phyloP scores from a whole-genome alignment of 2,888 invertebrate genomes.

The Nymphalis urticae region DNA sequence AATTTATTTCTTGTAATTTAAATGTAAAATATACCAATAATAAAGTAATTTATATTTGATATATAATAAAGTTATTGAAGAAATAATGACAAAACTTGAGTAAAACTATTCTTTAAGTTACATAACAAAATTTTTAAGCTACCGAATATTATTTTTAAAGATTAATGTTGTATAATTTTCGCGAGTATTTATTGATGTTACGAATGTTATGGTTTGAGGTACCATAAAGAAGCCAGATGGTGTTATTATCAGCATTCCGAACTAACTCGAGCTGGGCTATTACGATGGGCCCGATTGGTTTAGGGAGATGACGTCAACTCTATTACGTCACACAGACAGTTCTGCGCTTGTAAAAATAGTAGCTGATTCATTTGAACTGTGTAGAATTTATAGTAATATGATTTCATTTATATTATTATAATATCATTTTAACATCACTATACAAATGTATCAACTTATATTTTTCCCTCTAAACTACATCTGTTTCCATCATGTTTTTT shows the following conservation, averaged over 20 bases:
- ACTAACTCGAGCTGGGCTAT: conserved; percentile 8
- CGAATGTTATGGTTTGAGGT: conserved; percentile 14
- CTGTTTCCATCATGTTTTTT: no score
- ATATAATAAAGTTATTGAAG: no score
- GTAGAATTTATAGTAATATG: neutral
- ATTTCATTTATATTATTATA: neutral
- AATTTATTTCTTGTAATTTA: no score
- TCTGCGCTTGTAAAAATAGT: conserved; percentile 27
- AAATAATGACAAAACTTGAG: no score
- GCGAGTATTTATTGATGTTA: conserved; percentile 24
- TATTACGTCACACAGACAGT: conserved; percentile 24
- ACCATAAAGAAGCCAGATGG: conserved; percentile 31
- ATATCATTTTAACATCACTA: no score
- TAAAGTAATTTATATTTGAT: no score
- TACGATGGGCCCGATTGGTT: conserved; percentile 24
- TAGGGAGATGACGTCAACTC: conserved; percentile 31
- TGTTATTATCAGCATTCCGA: conserved; percentile 30
- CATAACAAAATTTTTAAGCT: neutral
- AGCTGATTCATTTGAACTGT: neutral
- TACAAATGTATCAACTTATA: no score
- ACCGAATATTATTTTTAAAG: neutral
- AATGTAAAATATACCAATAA: no score
- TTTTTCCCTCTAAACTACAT: no score
- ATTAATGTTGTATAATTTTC: conserved; percentile 1
- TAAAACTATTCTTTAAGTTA: neutral